Conservation (phyloP, 2,888 invertebrate species). For the Aleiodes testaceus region DNA sequence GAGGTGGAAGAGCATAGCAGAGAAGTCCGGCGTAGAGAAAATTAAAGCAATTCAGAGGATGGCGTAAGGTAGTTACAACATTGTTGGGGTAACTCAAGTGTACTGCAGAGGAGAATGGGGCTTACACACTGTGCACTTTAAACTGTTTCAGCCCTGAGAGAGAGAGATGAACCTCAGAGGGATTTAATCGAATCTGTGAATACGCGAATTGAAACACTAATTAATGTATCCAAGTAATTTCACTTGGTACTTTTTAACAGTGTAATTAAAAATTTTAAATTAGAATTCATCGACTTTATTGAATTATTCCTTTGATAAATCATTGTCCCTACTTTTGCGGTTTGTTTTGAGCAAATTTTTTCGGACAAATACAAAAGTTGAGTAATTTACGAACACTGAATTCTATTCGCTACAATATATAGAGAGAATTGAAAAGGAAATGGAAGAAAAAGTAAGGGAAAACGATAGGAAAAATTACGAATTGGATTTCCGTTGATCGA, state of each 20-base stretch:
- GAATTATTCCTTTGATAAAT: not conserved
- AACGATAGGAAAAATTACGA: constrained; percentile 39
- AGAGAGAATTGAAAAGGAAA: constrained; percentile 24
- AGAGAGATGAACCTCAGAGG: not conserved
- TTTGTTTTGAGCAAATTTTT: not conserved
- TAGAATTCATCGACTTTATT: not conserved
- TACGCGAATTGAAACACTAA: constrained; percentile 42
- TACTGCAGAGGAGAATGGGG: constrained; percentile 24
- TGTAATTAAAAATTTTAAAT: not conserved
- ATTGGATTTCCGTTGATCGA: constrained; percentile 48
- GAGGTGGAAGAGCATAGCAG: constrained; percentile 38
- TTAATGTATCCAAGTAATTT: constrained; percentile 24
- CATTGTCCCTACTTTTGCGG: too few relatives aligned
- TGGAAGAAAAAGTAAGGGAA: constrained; percentile 29
- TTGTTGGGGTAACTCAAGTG: constrained; percentile 42
- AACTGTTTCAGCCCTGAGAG: constrained; percentile 6
- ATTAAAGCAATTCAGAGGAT: constrained; percentile 53
- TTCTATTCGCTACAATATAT: constrained; percentile 39
- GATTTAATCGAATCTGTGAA: constrained; percentile 42
- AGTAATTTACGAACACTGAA: constrained; percentile 44
- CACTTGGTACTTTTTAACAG: constrained; percentile 18
- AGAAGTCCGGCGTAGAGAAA: constrained; percentile 53
- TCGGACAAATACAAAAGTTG: constrained; percentile 28
- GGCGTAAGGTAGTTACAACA: constrained; percentile 56
- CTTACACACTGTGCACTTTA: constrained; percentile 25